Base-by-base conservation (phyloP, 2,113 vertebrate species). In the Dromaius novaehollandiae region DNA sequence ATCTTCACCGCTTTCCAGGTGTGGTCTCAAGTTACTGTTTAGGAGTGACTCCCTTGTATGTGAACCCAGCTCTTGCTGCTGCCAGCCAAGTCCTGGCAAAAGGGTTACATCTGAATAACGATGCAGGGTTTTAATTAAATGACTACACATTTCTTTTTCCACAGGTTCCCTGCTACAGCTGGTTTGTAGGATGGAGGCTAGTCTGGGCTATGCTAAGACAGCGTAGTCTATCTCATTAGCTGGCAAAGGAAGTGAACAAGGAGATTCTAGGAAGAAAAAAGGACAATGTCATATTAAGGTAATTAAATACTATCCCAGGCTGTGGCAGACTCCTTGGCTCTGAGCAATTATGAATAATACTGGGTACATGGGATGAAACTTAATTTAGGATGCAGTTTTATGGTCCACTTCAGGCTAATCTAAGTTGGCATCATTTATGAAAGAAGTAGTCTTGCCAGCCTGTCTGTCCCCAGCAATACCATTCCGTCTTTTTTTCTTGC, bases 381-480 rank as follows among this genome's bases (percentile, higher is more conserved):
- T 86, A 96, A 93, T 91, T 96, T 91, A 93, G 89, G 55, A 74
- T 91, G 24, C 60, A 86, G 68, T 88, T 96, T 88, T 85, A 42
- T 48, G 90, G 82, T 80, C 30, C 85, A 80, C 87, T 94, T 93
- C 70, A 88, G 93, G 50, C 75, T 96, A 74, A 96, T 93, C 77
- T 95, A 87, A 89, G 22, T 36, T 88, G 91, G 66, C 82, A 93
- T 17, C 8, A 9, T 51, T 81, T 70, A 55, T 85, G 60, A 94
- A 93, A 75, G 70, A 69, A 89, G 76, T 53, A 74, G 84, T 79
- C 70, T 82, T 0, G 13, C 36, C 44, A 73, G 75, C 63, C 58
- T 88, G 65, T 70, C 69, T 82, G 82, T 58, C 50, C 53, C 34
- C 68, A 91, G 64, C n/a, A 89, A 86, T 89, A 14, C 25, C 40